Evolutionary conservation across 2,888 invertebrate genomes (phyloP), one percentile per base, ranked within the genome.

Genomic region (Leptopilina myrica): DNA sequence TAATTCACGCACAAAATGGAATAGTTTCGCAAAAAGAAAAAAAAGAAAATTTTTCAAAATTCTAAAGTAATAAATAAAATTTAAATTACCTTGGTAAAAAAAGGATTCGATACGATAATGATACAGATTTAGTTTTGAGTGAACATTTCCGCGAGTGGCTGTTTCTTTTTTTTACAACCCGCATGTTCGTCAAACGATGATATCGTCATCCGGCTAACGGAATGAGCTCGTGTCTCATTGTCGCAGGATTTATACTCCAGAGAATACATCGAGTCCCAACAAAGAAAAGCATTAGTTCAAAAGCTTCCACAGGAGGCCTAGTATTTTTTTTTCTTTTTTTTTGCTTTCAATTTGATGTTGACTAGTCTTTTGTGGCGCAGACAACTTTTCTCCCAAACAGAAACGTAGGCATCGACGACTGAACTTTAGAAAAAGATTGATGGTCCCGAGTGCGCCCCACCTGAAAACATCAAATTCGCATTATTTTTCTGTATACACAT

Each of bases 161-260:
- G 1, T 33, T 33, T 33, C 2, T 33, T 33, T 33, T 33, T 33
- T 69, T 69, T 69, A 26, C n/a, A 49, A 69, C 69, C 69, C 69
- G 69, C 69, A 69, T 53, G 69, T 49, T 69, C 53, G 69, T 49
- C 53, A 26, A 49, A 15, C 49, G 69, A 69, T 69, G 69, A 69
- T 69, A 69, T 69, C 69, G 53, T 69, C 53, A 69, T 69, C 69
- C 69, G 69, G 69, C 69, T 69, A 69, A 69, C 69, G 69, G 69
- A 69, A 69, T 69, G 26, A 69, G 53, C 69, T 53, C 53, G 69
- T 69, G 53, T 69, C 69, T 69, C 67, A 69, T 69, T 69, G 67
- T 69, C 15, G 43, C 43, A 53, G 53, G 53, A 69, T 69, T 69
- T 69, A 69, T 69, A 53, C 69, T 69, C 26, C 5, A 53, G 14